phyloP scores from a whole-genome alignment of 2,888 invertebrate species.

The Eupithecia dodoneata region DNA sequence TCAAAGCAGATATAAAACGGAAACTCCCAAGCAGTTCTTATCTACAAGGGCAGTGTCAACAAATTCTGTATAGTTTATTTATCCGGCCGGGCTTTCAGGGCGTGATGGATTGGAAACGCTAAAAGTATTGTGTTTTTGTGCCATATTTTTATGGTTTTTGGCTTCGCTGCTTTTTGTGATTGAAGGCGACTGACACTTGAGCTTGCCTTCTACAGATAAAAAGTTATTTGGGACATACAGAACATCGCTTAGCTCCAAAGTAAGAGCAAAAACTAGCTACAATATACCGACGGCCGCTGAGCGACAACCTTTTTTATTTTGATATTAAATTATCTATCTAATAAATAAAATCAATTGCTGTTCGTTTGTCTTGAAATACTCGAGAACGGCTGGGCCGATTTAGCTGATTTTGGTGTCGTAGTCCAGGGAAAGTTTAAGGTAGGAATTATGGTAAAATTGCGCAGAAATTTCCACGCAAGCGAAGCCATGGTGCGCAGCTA shows the following conservation, averaged over 20 bases:
- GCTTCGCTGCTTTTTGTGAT: not conserved
- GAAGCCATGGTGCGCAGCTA: too few species aligned
- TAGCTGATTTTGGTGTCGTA: too few species aligned
- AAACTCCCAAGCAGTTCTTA: conserved; percentile 4
- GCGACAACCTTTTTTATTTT: too few species aligned
- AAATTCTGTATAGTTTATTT: conserved; percentile 10
- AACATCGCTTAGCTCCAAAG: not conserved
- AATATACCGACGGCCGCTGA: too few species aligned
- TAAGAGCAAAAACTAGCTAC: too few species aligned
- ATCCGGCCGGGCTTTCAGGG: conserved; percentile 22
- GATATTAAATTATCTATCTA: too few species aligned
- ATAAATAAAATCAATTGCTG: too few species aligned
- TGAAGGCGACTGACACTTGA: conserved; percentile 1
- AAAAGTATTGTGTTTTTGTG: conserved; percentile 16
- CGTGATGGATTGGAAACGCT: conserved; percentile 40
- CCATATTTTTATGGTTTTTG: conserved; percentile 7
- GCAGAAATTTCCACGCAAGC: too few species aligned
- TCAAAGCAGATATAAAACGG: not conserved
- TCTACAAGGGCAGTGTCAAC: conserved; percentile 16
- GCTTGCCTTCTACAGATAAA: not conserved
- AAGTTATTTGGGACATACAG: not conserved
- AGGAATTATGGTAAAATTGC: too few species aligned
- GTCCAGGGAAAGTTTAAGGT: too few species aligned
- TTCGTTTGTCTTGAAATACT: too few species aligned
- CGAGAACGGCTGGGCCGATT: too few species aligned